A percentile compares a stretch with the other conserved stretches of the same genome.
These are phyloP conservation scores for Eilema depressum DNA, from an alignment of 2,888 invertebrate species.

Conservation along the genomic window DNA sequence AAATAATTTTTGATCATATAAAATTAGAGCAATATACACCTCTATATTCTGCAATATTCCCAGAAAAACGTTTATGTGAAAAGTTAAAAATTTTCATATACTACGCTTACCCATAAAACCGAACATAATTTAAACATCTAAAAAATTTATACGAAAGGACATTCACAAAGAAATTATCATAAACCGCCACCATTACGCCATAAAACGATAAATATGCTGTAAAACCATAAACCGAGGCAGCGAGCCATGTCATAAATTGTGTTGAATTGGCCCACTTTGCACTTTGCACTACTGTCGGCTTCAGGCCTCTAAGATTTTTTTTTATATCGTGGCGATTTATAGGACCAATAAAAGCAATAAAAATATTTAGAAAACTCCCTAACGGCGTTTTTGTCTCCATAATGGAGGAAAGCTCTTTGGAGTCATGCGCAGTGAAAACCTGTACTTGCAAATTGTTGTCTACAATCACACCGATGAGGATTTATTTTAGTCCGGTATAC, in stretches of 20 bases:
- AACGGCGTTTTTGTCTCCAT: not conserved
- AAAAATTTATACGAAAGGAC: constrained; percentile 38
- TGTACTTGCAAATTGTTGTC: not conserved
- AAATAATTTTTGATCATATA: not conserved
- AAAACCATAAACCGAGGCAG: constrained; percentile 83
- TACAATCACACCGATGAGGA: not conserved
- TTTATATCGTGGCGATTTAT: constrained; percentile 49
- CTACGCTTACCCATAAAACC: constrained; percentile 26
- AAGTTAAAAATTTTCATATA: constrained; percentile 10
- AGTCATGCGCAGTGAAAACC: not conserved
- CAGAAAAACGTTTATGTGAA: not conserved
- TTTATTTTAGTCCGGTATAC: not conserved
- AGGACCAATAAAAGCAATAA: constrained; percentile 41
- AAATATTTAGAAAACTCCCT: constrained; percentile 24
- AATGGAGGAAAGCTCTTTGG: not conserved
- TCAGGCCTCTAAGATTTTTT: constrained; percentile 50
- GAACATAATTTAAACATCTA: constrained; percentile 30
- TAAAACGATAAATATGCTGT: constrained; percentile 85
- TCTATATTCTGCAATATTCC: not conserved
- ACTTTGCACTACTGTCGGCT: constrained; percentile 65
- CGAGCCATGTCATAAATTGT: constrained; percentile 77
- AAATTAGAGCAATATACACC: not conserved
- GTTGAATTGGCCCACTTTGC: constrained; percentile 78
- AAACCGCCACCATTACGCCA: constrained; percentile 73
- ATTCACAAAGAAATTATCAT: constrained; percentile 69